Evolutionary conservation across 2,797 vertebrate species (phyloP).

Genomic region (Pangasius djambal): DNA sequence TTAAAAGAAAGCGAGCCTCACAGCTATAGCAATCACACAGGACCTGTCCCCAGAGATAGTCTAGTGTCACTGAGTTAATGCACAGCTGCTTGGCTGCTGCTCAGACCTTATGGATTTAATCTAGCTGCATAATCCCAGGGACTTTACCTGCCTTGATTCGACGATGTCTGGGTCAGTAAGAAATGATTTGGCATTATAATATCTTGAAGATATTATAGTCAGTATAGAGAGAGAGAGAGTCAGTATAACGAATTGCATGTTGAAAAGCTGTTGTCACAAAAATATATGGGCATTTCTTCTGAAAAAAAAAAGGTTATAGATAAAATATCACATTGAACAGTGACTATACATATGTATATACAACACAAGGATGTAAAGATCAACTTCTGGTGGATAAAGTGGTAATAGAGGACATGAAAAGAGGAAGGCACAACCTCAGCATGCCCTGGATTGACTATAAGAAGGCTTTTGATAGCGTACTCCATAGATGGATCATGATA

Average conservation of each 20-base stretch:
- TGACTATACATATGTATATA: background rate
- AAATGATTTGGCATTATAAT: slow-evolving; percentile 39
- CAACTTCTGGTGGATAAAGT: background rate
- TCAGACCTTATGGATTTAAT: slow-evolving; percentile 54
- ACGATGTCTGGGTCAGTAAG: slow-evolving; percentile 30
- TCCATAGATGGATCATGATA: background rate
- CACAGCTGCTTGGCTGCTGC: slow-evolving; percentile 41
- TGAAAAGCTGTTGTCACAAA: background rate
- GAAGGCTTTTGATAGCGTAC: background rate
- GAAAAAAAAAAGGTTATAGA: background rate
- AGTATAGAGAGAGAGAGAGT: slow-evolving; percentile 23
- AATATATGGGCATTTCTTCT: background rate
- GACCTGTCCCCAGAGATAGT: slow-evolving; percentile 40
- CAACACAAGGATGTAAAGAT: background rate
- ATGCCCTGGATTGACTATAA: background rate
- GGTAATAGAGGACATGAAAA: background rate
- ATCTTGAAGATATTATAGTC: no score
- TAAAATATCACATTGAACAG: background rate
- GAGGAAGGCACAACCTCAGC: background rate
- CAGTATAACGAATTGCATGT: slow-evolving; percentile 6
- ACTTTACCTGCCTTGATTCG: slow-evolving; percentile 38
- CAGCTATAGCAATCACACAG: slow-evolving; percentile 45
- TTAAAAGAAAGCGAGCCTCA: slow-evolving; percentile 55
- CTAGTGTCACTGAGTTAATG: slow-evolving; percentile 52
- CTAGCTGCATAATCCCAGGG: slow-evolving; percentile 44